phyloP scores from a whole-genome alignment of 1,140 invertebrate species.

The Procambarus virginalis region DNA sequence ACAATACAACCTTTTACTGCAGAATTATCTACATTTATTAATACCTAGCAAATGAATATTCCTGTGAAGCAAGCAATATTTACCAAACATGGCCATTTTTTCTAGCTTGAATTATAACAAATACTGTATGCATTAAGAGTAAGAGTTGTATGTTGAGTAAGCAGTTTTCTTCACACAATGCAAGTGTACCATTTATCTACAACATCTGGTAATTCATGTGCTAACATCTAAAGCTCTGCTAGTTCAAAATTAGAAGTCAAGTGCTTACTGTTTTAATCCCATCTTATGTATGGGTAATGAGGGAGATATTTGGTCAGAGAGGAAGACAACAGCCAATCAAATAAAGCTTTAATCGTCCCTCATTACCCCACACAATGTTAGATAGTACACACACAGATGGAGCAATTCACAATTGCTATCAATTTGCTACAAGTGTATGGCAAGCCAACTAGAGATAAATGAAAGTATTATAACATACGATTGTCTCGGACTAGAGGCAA shows the following conservation, averaged over 20 bases:
- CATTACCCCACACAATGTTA: not conserved
- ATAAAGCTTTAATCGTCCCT: constrained; percentile 23
- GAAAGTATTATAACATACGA: not conserved
- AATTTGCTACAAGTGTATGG: not conserved
- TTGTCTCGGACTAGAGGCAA: not conserved
- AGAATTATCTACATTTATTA: constrained; percentile 19
- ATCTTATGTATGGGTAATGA: constrained; percentile 15
- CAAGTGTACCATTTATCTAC: constrained; percentile 32
- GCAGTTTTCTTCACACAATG: constrained; percentile 10
- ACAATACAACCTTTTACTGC: constrained; percentile 20
- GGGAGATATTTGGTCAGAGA: not conserved
- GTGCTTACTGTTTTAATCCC: constrained; percentile 17
- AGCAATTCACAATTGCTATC: constrained; percentile 12
- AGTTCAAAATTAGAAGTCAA: constrained; percentile 37
- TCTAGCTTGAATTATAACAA: constrained; percentile 1
- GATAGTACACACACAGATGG: constrained; percentile 4
- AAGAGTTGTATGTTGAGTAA: constrained; percentile 24
- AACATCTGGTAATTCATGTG: constrained; percentile 14
- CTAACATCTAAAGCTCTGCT: constrained; percentile 54
- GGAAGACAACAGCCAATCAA: constrained; percentile 35
- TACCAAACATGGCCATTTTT: constrained; percentile 1
- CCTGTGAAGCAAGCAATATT: constrained; percentile 36
- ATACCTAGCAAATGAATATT: constrained; percentile 19
- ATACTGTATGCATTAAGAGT: constrained; percentile 9
- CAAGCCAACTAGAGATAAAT: not conserved